Evolutionary conservation across 2,888 invertebrate species (phyloP).

Genomic region (Eupithecia centaureata): DNA sequence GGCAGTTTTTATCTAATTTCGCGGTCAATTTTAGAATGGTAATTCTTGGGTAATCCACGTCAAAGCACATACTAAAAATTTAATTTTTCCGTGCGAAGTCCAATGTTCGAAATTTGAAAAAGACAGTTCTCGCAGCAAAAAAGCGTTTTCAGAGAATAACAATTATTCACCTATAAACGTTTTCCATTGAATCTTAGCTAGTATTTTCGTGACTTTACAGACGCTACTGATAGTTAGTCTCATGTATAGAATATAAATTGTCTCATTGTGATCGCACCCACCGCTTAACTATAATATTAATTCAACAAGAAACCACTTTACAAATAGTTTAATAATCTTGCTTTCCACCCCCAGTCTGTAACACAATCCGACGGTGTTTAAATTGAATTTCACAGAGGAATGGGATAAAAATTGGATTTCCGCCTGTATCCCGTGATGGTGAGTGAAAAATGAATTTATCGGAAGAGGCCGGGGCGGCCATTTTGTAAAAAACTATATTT

Average conservation of each 20-base stretch:
- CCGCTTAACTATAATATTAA: background rate
- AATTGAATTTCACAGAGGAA: slow-evolving; percentile 16
- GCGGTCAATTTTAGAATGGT: no score
- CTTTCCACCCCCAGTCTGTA: slow-evolving; percentile 1
- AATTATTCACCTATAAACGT: background rate
- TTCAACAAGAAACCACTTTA: background rate
- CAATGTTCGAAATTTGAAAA: background rate
- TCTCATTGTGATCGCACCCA: background rate
- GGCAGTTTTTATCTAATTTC: background rate
- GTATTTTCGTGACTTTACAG: background rate
- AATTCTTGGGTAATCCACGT: no score
- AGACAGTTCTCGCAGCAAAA: background rate
- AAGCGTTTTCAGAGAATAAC: background rate
- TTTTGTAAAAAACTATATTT: slow-evolving; percentile 15
- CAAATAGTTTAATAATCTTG: background rate
- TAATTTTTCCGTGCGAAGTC: no score
- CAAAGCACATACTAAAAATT: no score
- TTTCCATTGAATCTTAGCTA: no score
- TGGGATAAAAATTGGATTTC: slow-evolving; percentile 29
- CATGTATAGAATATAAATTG: no score
- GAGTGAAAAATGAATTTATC: slow-evolving; percentile 31
- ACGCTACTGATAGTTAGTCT: background rate
- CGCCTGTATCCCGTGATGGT: slow-evolving; percentile 22
- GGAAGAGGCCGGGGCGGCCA: slow-evolving; percentile 10
- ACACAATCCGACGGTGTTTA: slow-evolving; percentile 15